Evolutionary conservation across 2,888 invertebrate species (phyloP).

Genomic region (Morpho achilles): DNA sequence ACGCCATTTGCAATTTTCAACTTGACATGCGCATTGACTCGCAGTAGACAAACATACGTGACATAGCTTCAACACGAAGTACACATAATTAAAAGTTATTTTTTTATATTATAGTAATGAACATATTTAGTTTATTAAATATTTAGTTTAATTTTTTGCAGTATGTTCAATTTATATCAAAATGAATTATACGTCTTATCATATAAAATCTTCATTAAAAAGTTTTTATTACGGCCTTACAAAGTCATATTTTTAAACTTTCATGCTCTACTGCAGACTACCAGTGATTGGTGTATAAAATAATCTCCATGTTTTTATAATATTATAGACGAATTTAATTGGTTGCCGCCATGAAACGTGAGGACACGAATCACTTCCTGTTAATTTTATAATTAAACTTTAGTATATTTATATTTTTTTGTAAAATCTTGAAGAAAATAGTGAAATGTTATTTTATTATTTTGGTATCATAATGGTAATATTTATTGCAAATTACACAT

Average conservation of each 20-base stretch:
- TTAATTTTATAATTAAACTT: conserved; percentile 17
- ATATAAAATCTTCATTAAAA: background rate
- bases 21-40: conserved; percentile 85
- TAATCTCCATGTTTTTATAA: conserved; percentile 62
- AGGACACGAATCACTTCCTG: conserved; percentile 68
- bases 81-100: background rate
- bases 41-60: conserved; percentile 67
- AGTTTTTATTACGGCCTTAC: conserved; percentile 35
- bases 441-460: no score
- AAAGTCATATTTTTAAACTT: conserved; percentile 47
- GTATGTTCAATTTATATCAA: no score
- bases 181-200: no score
- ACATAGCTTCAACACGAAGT: conserved; percentile 53
- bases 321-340: conserved; percentile 45
- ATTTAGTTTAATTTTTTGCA: no score
- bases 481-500: no score
- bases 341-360: conserved; percentile 65
- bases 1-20: conserved; percentile 98
- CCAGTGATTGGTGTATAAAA: conserved; percentile 53
- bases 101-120: background rate
- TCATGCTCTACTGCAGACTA: conserved; percentile 64
- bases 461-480: no score
- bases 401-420: no score
- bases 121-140: no score
- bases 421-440: no score